phyloP scores from a whole-genome alignment of 2,113 vertebrate genomes.

The Malaclemys terrapin region DNA sequence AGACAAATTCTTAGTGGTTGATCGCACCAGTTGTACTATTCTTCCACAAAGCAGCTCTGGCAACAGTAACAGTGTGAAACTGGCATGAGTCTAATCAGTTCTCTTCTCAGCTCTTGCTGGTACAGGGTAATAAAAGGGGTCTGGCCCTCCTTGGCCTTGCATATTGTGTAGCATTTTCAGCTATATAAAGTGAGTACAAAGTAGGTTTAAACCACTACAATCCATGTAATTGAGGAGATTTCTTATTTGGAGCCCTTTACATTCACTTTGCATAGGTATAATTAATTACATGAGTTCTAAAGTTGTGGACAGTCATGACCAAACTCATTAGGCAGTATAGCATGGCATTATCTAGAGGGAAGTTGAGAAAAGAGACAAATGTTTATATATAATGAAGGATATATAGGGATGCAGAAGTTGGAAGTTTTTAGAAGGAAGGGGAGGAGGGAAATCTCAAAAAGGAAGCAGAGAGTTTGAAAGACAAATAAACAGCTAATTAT shows the following conservation, averaged over 20 bases:
- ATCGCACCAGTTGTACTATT: rapidly evolving
- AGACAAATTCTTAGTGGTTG: rapidly evolving
- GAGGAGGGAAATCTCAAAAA: background rate
- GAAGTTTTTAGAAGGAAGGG: background rate
- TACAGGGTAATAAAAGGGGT: too few species aligned
- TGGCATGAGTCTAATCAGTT: rapidly evolving
- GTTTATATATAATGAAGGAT: background rate
- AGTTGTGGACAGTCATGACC: background rate
- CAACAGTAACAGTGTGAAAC: background rate
- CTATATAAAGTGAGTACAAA: background rate
- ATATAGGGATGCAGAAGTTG: background rate
- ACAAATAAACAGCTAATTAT: background rate
- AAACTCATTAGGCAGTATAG: background rate
- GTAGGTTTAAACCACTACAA: background rate
- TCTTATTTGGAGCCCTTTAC: background rate
- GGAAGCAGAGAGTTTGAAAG: background rate
- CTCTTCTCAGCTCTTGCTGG: background rate
- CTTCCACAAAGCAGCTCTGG: rapidly evolving
- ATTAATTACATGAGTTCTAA: background rate
- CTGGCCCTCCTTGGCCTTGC: background rate
- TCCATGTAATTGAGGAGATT: background rate
- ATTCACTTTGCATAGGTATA: background rate
- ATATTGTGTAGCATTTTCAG: background rate
- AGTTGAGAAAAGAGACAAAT: background rate
- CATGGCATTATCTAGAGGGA: background rate